phyloP scores from a whole-genome alignment of 2,113 vertebrate species.

The Semnornis frantzii region DNA sequence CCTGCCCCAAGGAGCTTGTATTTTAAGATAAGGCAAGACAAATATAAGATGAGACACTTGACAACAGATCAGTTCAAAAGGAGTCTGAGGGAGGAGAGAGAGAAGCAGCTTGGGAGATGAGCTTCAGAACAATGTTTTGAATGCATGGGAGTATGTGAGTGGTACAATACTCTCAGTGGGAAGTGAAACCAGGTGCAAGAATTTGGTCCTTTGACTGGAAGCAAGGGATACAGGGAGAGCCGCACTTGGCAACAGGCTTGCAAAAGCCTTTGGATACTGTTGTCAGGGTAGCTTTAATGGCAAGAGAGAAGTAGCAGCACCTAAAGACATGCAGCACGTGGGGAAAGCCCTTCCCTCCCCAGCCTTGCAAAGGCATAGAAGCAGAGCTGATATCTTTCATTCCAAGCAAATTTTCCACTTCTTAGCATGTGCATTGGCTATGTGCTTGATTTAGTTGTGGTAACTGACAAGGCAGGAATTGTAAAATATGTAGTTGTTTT shows the following conservation, averaged over 20 bases:
- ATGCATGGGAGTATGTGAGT: not conserved
- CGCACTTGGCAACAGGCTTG: not conserved
- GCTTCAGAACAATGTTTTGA: not conserved
- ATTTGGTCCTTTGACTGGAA: not conserved
- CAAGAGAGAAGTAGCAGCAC: not conserved
- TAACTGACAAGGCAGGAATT: too few relatives aligned
- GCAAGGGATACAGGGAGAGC: not conserved
- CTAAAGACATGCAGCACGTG: not conserved
- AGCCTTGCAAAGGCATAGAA: not conserved
- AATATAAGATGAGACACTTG: constrained; percentile 3
- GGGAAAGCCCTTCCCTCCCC: not conserved
- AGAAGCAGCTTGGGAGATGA: not conserved
- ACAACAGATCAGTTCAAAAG: not conserved
- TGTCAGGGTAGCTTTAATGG: not conserved
- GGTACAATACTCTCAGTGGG: not conserved
- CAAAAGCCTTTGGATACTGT: not conserved
- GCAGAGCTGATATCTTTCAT: not conserved
- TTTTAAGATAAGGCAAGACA: not conserved
- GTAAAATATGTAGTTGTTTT: too few relatives aligned
- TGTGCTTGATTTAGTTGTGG: too few relatives aligned
- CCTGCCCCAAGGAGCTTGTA: not conserved
- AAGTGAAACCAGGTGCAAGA: not conserved
- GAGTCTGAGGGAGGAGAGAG: not conserved
- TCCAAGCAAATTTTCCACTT: not conserved
- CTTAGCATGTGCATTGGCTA: not conserved